phyloP scores from a whole-genome alignment of 2,113 vertebrate genomes.

The Heterotis niloticus region DNA sequence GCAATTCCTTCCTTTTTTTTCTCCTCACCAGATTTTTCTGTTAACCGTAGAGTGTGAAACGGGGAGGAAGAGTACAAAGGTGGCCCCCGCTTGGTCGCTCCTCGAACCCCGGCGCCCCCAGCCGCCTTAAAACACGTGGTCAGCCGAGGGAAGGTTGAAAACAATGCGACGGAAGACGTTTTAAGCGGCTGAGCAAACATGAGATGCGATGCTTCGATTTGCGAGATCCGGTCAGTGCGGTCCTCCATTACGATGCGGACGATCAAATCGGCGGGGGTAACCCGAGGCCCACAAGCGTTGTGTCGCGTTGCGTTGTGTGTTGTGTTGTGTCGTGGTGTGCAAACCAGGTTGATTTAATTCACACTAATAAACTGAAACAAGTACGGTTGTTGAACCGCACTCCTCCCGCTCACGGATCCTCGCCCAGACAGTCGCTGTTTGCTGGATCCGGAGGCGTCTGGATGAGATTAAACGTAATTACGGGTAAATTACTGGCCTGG shows the following conservation, averaged over 20 bases:
- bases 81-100: too few relatives aligned
- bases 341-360: conserved; percentile 2
- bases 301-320: too few relatives aligned
- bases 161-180: too few relatives aligned
- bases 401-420: not conserved
- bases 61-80: too few relatives aligned
- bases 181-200: too few relatives aligned
- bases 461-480: conserved; percentile 33
- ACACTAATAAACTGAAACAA: not conserved
- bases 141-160: too few relatives aligned
- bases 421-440: conserved; percentile 13
- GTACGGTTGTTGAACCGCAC: not conserved
- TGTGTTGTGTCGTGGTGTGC: not conserved
- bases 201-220: not conserved
- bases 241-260: not conserved
- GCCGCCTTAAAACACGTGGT: too few relatives aligned
- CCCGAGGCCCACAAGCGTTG: not conserved
- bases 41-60: too few relatives aligned
- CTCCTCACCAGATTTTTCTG: too few relatives aligned
- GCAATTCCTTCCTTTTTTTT: too few relatives aligned
- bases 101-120: too few relatives aligned
- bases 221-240: not conserved
- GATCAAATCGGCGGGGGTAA: not conserved
- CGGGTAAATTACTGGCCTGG: conserved; percentile 17
- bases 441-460: conserved; percentile 4